Evolutionary conservation across 2,797 vertebrate genomes (phyloP).

Genomic region (Lateolabrax maculatus): DNA sequence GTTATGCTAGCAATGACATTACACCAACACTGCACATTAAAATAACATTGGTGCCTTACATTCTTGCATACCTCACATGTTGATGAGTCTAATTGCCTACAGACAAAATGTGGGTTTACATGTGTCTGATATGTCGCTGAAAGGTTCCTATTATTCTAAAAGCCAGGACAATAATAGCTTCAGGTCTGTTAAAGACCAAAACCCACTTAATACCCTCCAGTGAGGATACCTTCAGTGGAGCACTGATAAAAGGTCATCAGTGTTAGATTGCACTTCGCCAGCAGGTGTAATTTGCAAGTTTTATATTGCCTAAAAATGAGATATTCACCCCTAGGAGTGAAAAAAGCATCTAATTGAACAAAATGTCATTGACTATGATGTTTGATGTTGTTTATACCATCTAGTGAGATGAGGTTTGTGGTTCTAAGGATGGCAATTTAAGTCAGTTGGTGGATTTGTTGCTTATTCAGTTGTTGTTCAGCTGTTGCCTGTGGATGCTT

Average conservation of each 20-base stretch:
- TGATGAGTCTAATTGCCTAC: background rate
- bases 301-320: conserved; percentile 16
- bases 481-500: background rate
- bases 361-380: conserved; percentile 29
- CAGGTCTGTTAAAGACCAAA: conserved; percentile 11
- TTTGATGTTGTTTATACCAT: conserved; percentile 24
- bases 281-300: conserved; percentile 50
- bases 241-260: conserved; percentile 45
- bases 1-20: background rate
- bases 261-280: conserved; percentile 20
- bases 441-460: background rate
- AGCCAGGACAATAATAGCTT: conserved; percentile 11
- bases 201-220: conserved; percentile 7
- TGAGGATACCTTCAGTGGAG: background rate
- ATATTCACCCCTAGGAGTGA: conserved; percentile 11
- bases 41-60: conserved; percentile 2
- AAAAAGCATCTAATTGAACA: conserved; percentile 34
- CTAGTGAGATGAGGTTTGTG: background rate
- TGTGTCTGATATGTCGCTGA: background rate
- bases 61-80: background rate
- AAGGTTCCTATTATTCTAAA: conserved; percentile 6
- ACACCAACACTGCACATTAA: conserved; percentile 15
- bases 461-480: background rate
- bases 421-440: conserved; percentile 13
- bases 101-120: background rate